Evolutionary conservation across 2,113 vertebrate genomes (phyloP), one percentile per base, ranked within the genome.

Genomic region (Philantomba maxwellii): DNA sequence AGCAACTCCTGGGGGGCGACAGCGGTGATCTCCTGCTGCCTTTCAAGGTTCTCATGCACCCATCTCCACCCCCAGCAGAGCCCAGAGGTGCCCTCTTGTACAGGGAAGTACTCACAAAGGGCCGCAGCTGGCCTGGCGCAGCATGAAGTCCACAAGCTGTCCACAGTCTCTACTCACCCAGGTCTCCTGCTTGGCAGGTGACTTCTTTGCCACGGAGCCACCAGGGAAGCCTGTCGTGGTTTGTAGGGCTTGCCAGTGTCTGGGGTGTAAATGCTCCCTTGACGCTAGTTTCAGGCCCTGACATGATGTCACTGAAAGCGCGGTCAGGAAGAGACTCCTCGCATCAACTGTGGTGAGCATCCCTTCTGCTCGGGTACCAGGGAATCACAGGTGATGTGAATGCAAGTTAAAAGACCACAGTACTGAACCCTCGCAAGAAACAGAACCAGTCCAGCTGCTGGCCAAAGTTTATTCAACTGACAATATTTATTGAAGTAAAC

Each of bases 1-100:
- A 60, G 47, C 57, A 17, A 30, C 36, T 45, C 45, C 47, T 0
- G 1, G 47, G 14, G 47, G 28, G n/a, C 3, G 30, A 26, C 0
- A 0, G 15, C 2, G 12, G 33, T 28, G 2, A 36, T 19, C 28
- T 53, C 49, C 12, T 2, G 1, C 17, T 0, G 0, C 75, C 39
- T 36, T 19, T 43, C 53, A 66, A 78, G 47, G 30, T 33, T 26
- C n/a, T n/a, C 6, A 1, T 2, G 17, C 10, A 23, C 7, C 28
- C 36, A 25, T 30, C 21, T 36, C 17, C 12, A n/a, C 25, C 25
- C 1, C 28, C 30, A 47, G 33, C 94, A 75, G 39, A 19, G 33
- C 75, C 62, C 26, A 30, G 33, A 9, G 26, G 45, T 19, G 26
- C 64, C 15, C 6, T 30, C 45, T 33, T 51, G 1, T 64, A 16